These are phyloP conservation scores for Beroe ovata DNA, from an alignment of 37 sponge, comb jelly and placozoan species.

Conservation along the genomic window DNA sequence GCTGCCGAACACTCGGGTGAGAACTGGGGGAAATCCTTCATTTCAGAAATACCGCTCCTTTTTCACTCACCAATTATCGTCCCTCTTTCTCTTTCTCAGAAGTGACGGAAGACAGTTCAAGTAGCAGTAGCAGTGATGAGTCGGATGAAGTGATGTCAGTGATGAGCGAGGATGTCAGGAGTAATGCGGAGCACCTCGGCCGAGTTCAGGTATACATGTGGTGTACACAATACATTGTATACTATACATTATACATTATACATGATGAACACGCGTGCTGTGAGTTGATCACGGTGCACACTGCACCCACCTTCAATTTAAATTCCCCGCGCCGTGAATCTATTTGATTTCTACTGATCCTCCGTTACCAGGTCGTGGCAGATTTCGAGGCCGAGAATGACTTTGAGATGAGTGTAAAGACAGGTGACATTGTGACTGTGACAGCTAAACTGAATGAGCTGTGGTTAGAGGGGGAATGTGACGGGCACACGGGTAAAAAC, in stretches of 20 bases:
- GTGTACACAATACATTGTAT: too few relatives aligned
- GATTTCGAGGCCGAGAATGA: conserved; percentile 61
- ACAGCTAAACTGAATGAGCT: conserved; percentile 28
- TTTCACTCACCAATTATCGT: too few relatives aligned
- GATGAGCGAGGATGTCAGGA: conserved; percentile 3
- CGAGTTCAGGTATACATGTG: conserved; percentile 24
- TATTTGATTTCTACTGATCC: too few relatives aligned
- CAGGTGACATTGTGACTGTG: conserved; percentile 5
- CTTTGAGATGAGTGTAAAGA: conserved; percentile 55
- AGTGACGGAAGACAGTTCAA: conserved; percentile 7
- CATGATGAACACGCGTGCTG: too few relatives aligned
- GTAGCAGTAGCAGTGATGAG: conserved; percentile 40
- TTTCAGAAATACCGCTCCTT: too few relatives aligned
- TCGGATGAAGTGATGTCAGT: neutral
- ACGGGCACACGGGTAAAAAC: conserved; percentile 5
- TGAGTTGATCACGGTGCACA: neutral
- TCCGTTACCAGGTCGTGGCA: conserved; percentile 10
- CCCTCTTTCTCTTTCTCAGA: too few relatives aligned
- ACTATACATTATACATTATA: too few relatives aligned
- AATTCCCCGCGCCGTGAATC: too few relatives aligned
- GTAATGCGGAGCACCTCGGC: neutral
- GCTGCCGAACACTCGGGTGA: neutral
- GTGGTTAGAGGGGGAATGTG: conserved; percentile 26
- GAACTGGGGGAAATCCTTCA: too few relatives aligned
- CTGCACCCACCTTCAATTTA: neutral